Evolutionary conservation across 1,140 invertebrate species (phyloP), one percentile per base, ranked within the genome.

Genomic region (Neodiprion lecontei): DNA sequence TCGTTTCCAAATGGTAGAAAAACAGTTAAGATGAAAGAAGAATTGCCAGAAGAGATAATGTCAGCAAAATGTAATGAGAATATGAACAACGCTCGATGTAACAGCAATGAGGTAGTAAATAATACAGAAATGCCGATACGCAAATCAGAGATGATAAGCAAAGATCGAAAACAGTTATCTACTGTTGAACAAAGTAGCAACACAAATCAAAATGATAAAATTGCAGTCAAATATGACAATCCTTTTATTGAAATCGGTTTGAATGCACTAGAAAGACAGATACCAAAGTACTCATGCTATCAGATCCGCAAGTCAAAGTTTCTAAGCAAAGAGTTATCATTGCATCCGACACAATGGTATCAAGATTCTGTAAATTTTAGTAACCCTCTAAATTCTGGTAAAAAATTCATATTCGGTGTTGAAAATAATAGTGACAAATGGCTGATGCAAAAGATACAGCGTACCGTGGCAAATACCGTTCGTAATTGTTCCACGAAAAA

Each of bases 221-320:
- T 21, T 21, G 7, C 47, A 17, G 40, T 11, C 47, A 14, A 1
- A 1, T 23, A 61, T 28, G 49, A 72, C 7, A 76, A 80, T 48
- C 12, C 53, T n/a, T 80, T 81, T 23, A 48, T 82, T 14, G 49
- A 76, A 72, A 79, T 79, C 28, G 74, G 73, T 65, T 50, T 77
- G 9, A 70, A 75, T 4, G 28, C 53, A 10, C 14, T 74, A 23
- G 74, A 73, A 5, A 40, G 11, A 61, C 70, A 69, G 67, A 23
- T 79, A 65, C 14, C 81, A 1, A 70, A 17, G 23, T 67, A 76
- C 48, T 67, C 48, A 67, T n/a, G 78, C 10, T 70, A 67, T 7
- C 75, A 74, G 49, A 76, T 82, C 21, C 23, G 79, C 40, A 77
- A 74, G 3, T 82, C 81, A 14, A 72, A 82, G 72, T 82, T 79